Conservation (phyloP, 2,888 invertebrate genomes). For the Stenoptilia bipunctidactyla region DNA sequence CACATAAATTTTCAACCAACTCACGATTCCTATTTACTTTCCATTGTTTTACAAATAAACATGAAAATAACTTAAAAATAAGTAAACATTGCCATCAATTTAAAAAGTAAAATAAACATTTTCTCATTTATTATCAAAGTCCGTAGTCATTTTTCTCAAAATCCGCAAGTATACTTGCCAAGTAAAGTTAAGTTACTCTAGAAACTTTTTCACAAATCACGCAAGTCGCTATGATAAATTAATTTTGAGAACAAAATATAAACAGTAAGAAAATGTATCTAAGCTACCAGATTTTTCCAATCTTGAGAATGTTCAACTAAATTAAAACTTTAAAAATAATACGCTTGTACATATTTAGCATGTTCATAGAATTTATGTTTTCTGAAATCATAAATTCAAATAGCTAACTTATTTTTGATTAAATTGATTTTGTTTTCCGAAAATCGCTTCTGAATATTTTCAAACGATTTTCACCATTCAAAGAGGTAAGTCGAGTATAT, state of each 20-base stretch:
- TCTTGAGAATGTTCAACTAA: not conserved
- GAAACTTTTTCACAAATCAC: constrained; percentile 54
- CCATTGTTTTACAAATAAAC: too few species aligned
- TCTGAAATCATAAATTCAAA: too few species aligned
- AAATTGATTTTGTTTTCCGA: too few species aligned
- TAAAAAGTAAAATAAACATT: not conserved
- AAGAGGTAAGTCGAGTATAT: constrained; percentile 56
- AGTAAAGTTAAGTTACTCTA: constrained; percentile 6
- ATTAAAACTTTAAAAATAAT: too few species aligned
- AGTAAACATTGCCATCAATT: too few species aligned
- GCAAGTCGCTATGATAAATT: constrained; percentile 45
- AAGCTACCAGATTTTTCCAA: not conserved
- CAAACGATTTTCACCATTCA: not conserved
- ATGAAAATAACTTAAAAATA: too few species aligned
- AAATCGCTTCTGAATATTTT: too few species aligned
- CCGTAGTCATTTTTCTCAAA: constrained; percentile 40
- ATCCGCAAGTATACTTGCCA: not conserved
- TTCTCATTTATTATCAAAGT: constrained; percentile 39
- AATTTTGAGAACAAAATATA: constrained; percentile 14
- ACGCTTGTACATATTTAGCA: too few species aligned
- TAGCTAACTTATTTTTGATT: too few species aligned
- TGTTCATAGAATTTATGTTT: too few species aligned
- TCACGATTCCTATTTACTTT: too few species aligned
- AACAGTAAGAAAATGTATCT: not conserved
- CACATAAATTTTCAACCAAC: too few species aligned